These are phyloP conservation scores for Amazona vittata DNA, from an alignment of 2,113 vertebrate genomes.

Conservation along the genomic window DNA sequence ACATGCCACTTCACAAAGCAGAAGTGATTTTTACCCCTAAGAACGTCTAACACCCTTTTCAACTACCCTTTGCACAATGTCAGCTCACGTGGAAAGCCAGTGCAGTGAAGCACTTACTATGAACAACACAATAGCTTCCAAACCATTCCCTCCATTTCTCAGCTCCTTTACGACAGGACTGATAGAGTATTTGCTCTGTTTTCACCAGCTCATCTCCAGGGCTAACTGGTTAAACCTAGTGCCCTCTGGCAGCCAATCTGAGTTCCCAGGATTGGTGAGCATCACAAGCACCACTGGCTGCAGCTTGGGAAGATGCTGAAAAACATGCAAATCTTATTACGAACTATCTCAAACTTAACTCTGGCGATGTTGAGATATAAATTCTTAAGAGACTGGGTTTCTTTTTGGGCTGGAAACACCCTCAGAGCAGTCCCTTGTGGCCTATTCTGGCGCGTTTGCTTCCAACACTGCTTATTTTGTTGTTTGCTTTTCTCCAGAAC, in stretches of 20 bases:
- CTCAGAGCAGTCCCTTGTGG: neutral
- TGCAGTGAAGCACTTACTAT: neutral
- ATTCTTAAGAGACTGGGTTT: neutral
- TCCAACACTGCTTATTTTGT: neutral
- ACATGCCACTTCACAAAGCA: neutral
- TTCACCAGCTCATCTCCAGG: neutral
- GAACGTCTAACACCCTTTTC: neutral
- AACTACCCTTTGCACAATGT: neutral
- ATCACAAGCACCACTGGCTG: neutral
- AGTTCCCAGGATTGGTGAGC: neutral
- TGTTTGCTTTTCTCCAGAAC: neutral
- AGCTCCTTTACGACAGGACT: neutral
- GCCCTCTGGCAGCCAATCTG: neutral
- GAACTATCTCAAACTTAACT: neutral
- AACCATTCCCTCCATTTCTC: neutral
- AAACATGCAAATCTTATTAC: neutral
- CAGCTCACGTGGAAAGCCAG: neutral
- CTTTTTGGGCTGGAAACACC: neutral
- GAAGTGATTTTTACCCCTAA: neutral
- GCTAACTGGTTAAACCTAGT: neutral
- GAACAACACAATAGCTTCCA: neutral
- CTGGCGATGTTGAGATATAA: neutral
- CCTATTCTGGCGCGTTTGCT: neutral
- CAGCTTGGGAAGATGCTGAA: neutral
- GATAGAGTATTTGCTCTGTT: neutral